Evolutionary conservation across 2,888 invertebrate species (phyloP).

Genomic region (Drosophila mettleri): DNA sequence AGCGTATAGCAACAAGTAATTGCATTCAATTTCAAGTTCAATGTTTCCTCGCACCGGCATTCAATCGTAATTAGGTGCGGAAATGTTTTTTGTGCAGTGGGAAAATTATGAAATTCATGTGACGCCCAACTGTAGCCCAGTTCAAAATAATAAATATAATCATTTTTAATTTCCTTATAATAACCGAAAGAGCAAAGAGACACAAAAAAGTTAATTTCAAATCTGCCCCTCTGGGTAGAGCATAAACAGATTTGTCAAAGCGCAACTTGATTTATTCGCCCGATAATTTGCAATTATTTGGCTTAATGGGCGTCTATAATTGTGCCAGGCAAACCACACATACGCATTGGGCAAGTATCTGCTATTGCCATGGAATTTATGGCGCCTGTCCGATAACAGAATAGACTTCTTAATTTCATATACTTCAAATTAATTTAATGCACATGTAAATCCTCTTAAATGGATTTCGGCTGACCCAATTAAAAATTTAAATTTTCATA

Average conservation of each 20-base stretch:
- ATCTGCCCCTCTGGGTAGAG: background rate
- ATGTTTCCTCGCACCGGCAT: conserved; percentile 37
- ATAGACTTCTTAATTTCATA: background rate
- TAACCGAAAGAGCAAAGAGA: background rate
- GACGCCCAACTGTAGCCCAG: conserved; percentile 18
- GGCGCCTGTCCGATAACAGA: background rate
- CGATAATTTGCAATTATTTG: conserved; percentile 61
- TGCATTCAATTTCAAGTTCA: conserved; percentile 65
- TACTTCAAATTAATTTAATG: conserved; percentile 11
- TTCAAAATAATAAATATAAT: background rate
- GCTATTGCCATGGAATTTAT: background rate
- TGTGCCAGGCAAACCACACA: conserved; percentile 45
- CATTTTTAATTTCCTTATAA: background rate
- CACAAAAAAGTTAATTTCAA: background rate
- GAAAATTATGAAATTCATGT: conserved; percentile 54
- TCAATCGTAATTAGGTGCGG: conserved; percentile 65
- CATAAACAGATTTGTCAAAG: conserved; percentile 2
- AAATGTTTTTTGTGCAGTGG: conserved; percentile 55
- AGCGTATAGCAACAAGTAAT: conserved; percentile 41
- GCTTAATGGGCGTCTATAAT: conserved; percentile 66
- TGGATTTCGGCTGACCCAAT: conserved; percentile 21
- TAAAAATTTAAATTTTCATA: conserved; percentile 50
- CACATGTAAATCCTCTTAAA: conserved; percentile 42
- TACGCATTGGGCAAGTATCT: conserved; percentile 59
- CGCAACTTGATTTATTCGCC: conserved; percentile 4